Evolutionary conservation across 2,113 vertebrate species (phyloP).

Genomic region (Myrmophylax atrothorax): DNA sequence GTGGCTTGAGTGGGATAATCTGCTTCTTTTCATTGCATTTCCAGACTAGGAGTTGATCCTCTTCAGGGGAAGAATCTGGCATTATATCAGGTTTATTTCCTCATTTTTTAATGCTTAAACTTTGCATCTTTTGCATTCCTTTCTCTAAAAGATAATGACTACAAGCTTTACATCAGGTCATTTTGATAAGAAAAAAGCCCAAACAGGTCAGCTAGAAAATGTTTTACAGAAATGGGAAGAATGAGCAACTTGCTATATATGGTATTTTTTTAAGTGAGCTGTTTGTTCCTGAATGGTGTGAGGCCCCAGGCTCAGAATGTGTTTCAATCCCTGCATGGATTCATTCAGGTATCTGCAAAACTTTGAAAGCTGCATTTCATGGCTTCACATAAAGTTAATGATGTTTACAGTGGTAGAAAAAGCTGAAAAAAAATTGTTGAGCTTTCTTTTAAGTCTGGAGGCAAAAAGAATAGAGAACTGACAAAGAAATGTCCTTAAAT

Average conservation of each 20-base stretch:
- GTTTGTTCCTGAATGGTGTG: background rate
- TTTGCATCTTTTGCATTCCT: background rate
- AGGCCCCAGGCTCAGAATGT: background rate
- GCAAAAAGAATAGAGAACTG: background rate
- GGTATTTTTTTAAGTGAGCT: background rate
- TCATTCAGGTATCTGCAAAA: background rate
- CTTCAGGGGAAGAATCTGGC: background rate
- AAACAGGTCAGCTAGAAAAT: background rate
- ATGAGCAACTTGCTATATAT: background rate
- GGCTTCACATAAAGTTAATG: background rate
- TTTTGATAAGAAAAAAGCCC: background rate
- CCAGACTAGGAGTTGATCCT: background rate
- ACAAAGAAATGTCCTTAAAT: background rate
- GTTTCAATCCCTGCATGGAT: background rate
- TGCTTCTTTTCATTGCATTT: background rate
- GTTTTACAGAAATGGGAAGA: background rate
- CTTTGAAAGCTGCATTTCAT: background rate
- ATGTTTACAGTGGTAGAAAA: background rate
- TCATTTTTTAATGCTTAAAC: background rate
- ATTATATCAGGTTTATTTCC: background rate
- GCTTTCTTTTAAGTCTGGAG: background rate
- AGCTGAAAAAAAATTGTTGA: background rate
- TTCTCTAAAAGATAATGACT: background rate
- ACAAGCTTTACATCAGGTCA: background rate
- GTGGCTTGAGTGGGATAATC: background rate